These are phyloP conservation scores for Diarsia rubi DNA, from an alignment of 2,888 invertebrate species.

Conservation along the genomic window DNA sequence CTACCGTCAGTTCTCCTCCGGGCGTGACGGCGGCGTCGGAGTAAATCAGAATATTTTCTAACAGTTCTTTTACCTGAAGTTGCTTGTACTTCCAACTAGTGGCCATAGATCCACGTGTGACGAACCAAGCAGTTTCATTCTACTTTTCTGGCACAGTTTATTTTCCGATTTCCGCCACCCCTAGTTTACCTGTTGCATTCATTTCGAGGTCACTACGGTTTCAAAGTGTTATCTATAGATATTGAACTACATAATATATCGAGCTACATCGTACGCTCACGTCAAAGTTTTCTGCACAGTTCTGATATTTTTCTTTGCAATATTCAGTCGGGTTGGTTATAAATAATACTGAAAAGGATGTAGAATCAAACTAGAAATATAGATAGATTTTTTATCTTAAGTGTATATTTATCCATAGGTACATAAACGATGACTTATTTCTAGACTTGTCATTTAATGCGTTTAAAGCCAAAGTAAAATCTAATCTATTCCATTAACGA, in stretches of 20 bases:
- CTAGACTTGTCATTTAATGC: too few species aligned
- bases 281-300: neutral
- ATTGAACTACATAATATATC: neutral
- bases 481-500: too few species aligned
- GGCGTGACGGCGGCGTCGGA: neutral
- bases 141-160: neutral
- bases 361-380: neutral
- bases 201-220: neutral
- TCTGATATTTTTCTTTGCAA: neutral
- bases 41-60: neutral
- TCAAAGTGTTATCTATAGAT: neutral
- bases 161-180: neutral
- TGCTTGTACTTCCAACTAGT: neutral
- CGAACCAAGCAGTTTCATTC: neutral
- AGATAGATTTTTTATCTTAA: neutral
- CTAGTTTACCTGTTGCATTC: slow-evolving; percentile 34
- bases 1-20: neutral
- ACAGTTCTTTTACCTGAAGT: neutral
- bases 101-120: neutral
- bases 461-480: too few species aligned
- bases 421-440: neutral
- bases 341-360: neutral
- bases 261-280: neutral
- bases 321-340: neutral
- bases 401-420: neutral